These are phyloP conservation scores for Antheraea mylitta DNA, from an alignment of 1,140 invertebrate species.

Conservation along the genomic window DNA sequence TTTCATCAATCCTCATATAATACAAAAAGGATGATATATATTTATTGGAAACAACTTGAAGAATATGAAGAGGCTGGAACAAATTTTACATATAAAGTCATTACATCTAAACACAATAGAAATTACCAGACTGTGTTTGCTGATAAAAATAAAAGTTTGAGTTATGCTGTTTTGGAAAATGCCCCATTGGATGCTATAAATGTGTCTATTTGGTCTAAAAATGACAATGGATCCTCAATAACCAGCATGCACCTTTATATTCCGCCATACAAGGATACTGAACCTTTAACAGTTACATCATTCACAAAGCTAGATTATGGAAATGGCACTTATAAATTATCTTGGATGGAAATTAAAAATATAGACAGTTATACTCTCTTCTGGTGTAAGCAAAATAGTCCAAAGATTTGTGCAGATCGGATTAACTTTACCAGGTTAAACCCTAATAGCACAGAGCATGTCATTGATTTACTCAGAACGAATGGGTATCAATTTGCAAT, in stretches of 20 bases:
- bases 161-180: conserved; percentile 51
- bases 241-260: conserved; percentile 80
- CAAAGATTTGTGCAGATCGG: conserved; percentile 56
- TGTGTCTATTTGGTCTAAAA: conserved; percentile 76
- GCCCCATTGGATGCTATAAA: conserved; percentile 53
- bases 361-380: conserved; percentile 85
- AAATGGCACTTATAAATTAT: conserved; percentile 83
- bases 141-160: conserved; percentile 61
- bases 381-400: conserved; percentile 81
- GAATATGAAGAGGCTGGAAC: conserved; percentile 76
- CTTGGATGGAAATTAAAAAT: conserved; percentile 81
- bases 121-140: conserved; percentile 40
- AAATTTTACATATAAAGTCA: conserved; percentile 63
- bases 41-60: conserved; percentile 86
- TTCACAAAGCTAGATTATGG: conserved; percentile 83
- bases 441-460: conserved; percentile 50
- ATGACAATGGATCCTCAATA: conserved; percentile 79
- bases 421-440: conserved; percentile 60
- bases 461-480: conserved; percentile 59
- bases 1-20: conserved; percentile 81
- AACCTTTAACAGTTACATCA: conserved; percentile 81
- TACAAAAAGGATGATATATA: conserved; percentile 78
- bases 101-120: conserved; percentile 41
- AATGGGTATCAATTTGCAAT: conserved; percentile 82
- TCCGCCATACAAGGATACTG: conserved; percentile 79